Evolutionary conservation across 1,140 invertebrate species (phyloP), one percentile per base, ranked within the genome.

Genomic region (Drosophila bocqueti): DNA sequence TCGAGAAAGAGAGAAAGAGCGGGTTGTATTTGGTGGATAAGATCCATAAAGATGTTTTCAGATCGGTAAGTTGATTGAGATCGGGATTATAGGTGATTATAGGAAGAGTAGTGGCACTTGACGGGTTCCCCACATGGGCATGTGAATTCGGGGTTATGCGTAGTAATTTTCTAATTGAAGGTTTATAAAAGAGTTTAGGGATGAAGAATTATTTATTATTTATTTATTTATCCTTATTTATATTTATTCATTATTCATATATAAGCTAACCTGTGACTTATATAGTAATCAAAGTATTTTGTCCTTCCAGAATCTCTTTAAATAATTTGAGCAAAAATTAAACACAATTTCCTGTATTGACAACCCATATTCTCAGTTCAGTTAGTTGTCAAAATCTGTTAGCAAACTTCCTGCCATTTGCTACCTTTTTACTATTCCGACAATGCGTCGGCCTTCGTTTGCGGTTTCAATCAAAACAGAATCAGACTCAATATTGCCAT

Each of bases 401-500:
- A 50, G 67, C 54, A 45, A 72, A 61, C 46, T 50, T 38, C 31
- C 67, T 43, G 45, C 11, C 31, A 24, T 60, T 49, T 50, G 29
- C 40, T 43, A 49, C 45, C 45, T 72, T 57, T 36, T 29, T 16
- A 72, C 52, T 43, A 36, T 29, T 16, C 52, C 68, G 45, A 68
- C 75, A 78, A 78, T 58, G 43, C 31, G 43, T 45, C 49, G 45
- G 24, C 10, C 75, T 43, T 42, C 45, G 18, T 49, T 68, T 78
- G 75, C 63, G 75, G 75, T 78, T 78, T 69, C 13, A 55, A 61
- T 78, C 43, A 38, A 68, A 78, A 69, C 65, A 43, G 38, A 62
- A 78, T 67, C 64, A 57, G 58, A 78, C 50, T 78, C 65, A 78
- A 78, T 78, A 78, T 78, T 55, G 64, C 75, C 64, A 78, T 78